These are phyloP conservation scores for Phortica variegata DNA, from an alignment of 1,140 invertebrate genomes.

Conservation along the genomic window DNA sequence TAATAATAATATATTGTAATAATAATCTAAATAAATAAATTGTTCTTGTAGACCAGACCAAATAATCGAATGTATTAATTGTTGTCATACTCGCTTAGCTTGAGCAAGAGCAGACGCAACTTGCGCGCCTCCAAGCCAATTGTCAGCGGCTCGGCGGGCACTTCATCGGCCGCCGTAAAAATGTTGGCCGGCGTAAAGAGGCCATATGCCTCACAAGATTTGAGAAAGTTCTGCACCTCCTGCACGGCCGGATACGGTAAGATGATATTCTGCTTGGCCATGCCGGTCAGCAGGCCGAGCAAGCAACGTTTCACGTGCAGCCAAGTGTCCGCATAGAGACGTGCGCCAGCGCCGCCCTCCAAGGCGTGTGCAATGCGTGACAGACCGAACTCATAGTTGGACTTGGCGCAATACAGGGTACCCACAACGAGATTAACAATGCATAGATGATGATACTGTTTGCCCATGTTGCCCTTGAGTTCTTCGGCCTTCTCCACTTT, in stretches of 20 bases:
- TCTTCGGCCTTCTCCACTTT: constrained; percentile 97
- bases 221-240: constrained; percentile 87
- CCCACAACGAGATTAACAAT: constrained; percentile 99
- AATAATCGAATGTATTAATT: constrained; percentile 4
- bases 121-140: constrained; percentile 55
- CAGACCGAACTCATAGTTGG: constrained; percentile 99
- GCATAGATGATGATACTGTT: constrained; percentile 95
- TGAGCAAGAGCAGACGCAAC: constrained; percentile 37
- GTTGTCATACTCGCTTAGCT: constrained; percentile 50
- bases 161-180: constrained; percentile 41
- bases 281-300: constrained; percentile 84
- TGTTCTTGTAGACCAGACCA: too few species aligned
- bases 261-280: constrained; percentile 85
- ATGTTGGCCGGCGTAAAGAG: constrained; percentile 52
- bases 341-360: constrained; percentile 47
- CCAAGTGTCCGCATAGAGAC: constrained; percentile 91
- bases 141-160: constrained; percentile 41
- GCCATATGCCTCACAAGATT: constrained; percentile 72
- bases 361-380: constrained; percentile 73
- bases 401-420: constrained; percentile 97
- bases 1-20: too few species aligned
- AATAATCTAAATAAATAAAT: too few species aligned
- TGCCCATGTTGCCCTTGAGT: constrained; percentile 86
- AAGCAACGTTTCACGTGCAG: constrained; percentile 93
- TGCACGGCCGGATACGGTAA: constrained; percentile 81